Percentiles rank a stretch among this genome's conserved stretches.
phyloP scores from a whole-genome alignment of 2,113 vertebrate genomes.

The Anarhynchus alexandrinus region DNA sequence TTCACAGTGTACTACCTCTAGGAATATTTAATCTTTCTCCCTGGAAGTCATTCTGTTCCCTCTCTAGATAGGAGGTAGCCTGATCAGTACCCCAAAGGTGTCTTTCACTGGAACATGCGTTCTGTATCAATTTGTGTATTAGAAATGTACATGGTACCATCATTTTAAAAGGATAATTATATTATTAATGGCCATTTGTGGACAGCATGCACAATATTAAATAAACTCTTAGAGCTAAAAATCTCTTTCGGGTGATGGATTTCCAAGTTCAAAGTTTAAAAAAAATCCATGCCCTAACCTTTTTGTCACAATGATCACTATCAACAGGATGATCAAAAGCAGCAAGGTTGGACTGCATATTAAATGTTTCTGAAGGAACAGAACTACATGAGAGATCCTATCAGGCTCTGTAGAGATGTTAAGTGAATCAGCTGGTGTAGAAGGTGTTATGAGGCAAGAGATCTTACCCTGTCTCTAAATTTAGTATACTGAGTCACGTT shows the following conservation, averaged over 20 bases:
- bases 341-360: not conserved
- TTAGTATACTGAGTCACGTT: not conserved
- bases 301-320: not conserved
- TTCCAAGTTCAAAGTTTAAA: not conserved
- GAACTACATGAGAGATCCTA: not conserved
- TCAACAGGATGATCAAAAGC: not conserved
- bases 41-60: not conserved
- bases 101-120: not conserved
- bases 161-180: not conserved
- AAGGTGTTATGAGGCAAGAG: not conserved
- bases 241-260: not conserved
- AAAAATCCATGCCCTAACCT: not conserved
- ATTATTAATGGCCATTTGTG: not conserved
- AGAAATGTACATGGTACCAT: not conserved
- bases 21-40: not conserved
- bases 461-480: not conserved
- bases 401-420: not conserved
- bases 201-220: not conserved
- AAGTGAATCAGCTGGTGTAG: not conserved
- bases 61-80: not conserved
- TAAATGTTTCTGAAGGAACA: not conserved
- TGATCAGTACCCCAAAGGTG: not conserved
- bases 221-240: not conserved
- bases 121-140: not conserved
- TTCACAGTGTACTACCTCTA: not conserved